These are phyloP conservation scores for Antheraea yamamai DNA, from an alignment of 2,888 invertebrate species.

Conservation along the genomic window DNA sequence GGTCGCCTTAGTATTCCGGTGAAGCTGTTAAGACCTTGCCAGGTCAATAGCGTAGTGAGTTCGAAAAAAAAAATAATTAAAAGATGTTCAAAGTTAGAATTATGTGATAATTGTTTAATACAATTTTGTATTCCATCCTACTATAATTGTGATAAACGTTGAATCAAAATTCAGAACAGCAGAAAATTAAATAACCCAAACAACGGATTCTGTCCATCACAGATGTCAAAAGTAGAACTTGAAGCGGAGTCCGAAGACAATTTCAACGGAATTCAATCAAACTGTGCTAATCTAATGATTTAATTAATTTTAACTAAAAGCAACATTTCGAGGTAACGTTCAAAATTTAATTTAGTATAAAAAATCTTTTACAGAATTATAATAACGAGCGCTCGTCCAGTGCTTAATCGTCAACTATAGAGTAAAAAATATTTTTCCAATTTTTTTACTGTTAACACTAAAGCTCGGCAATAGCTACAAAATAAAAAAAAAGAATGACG, in stretches of 20 bases:
- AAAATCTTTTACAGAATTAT: too few relatives aligned
- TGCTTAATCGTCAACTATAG: too few relatives aligned
- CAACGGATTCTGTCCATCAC: constrained; percentile 37
- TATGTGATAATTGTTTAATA: not conserved
- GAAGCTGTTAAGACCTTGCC: too few relatives aligned
- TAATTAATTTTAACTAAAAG: constrained; percentile 40
- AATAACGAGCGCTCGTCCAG: too few relatives aligned
- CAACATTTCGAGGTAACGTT: not conserved
- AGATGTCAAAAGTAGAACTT: constrained; percentile 39
- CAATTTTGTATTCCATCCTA: not conserved
- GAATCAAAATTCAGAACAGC: constrained; percentile 23
- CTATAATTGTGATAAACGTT: not conserved
- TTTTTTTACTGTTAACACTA: too few relatives aligned
- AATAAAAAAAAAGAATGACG: too few relatives aligned
- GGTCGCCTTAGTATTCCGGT: too few relatives aligned
- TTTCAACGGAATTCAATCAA: constrained; percentile 44
- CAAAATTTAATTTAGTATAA: not conserved
- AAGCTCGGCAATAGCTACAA: too few relatives aligned
- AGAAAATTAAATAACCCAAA: constrained; percentile 23
- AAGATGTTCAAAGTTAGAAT: not conserved
- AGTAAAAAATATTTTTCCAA: too few relatives aligned
- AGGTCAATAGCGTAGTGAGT: too few relatives aligned
- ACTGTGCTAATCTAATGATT: constrained; percentile 48
- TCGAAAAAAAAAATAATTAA: too few relatives aligned
- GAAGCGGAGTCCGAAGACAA: constrained; percentile 31